Evolutionary conservation across 1,140 invertebrate genomes (phyloP).

Genomic region (Aplysia californica): DNA sequence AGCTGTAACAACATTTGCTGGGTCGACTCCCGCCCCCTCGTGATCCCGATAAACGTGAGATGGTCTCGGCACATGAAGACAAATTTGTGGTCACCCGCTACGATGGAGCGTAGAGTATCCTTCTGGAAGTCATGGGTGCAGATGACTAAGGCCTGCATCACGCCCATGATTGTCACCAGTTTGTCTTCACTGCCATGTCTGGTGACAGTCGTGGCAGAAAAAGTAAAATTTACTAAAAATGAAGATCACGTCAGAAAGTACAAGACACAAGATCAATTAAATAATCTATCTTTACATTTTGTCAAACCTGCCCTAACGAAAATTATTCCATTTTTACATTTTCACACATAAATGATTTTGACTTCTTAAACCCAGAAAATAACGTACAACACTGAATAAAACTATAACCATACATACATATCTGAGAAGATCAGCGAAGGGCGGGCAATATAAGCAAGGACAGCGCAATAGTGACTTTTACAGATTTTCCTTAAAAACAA

Average conservation of each 20-base stretch:
- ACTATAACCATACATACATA: too few relatives aligned
- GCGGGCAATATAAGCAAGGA: too few relatives aligned
- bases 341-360: background rate
- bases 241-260: background rate
- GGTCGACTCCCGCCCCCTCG: constrained; percentile 82
- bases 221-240: background rate
- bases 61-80: constrained; percentile 90
- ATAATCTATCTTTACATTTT: background rate
- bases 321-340: background rate
- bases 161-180: constrained; percentile 91
- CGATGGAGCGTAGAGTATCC: constrained; percentile 84
- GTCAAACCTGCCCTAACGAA: background rate
- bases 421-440: too few relatives aligned
- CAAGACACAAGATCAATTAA: background rate
- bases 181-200: constrained; percentile 93
- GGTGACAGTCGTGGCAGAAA: constrained; percentile 25
- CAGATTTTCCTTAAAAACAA: too few relatives aligned
- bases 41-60: constrained; percentile 90
- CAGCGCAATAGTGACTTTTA: too few relatives aligned
- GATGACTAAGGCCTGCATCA: constrained; percentile 94
- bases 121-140: constrained; percentile 81
- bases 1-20: constrained; percentile 87
- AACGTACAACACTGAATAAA: background rate
- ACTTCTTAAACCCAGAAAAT: background rate
- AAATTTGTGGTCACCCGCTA: constrained; percentile 86